Evolutionary conservation across 2,888 invertebrate species (phyloP), one percentile per base, ranked within the genome.

Genomic region (Zhengitettix transpicula): DNA sequence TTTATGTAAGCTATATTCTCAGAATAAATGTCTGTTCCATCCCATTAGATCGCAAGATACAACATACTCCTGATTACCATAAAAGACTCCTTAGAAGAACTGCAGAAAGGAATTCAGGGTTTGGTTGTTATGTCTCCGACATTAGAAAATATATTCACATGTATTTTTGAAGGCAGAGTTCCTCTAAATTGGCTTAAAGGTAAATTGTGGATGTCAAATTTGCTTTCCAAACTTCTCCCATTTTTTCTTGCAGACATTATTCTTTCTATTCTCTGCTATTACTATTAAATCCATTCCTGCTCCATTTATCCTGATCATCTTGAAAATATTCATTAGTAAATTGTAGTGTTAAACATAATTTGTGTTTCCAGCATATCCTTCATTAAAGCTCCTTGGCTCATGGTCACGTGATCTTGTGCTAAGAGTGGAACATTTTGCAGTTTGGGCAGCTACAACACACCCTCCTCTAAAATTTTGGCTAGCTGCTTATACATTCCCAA

Each of bases 391-490:
- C 8, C 76, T 94, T 62, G 90, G 89, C 28, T 80, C 89, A 12
- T 94, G 93, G 93, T 85, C 88, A 17, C 80, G 89, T 63, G 93
- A 93, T 77, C 77, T 94, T 67, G 78, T 78, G 41, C 75, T 76
- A 61, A 80, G 93, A 61, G 82, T 93, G 11, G 83, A 83, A 28
- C 87, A 89, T 74, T 84, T 93, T 69, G 67, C 73, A 60, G 76
- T 73, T 56, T 93, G 93, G 93, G 85, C 90, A 1, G 75, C 74
- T 65, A 88, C 87, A 0, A 81, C 85, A 1, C 73, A 78, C 54
- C 81, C 88, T 41, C 93, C 93, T 8, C 71, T 83, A 63, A 79
- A 89, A 56, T 90, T 90, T 77, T 93, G 92, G 92, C 76, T 93
- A 69, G 83, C 91, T 0, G 88, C 88, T n/a, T 88, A 87, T 70